Percentiles rank a stretch among this genome's conserved stretches.
These are phyloP conservation scores for Dromas ardeola DNA, from an alignment of 2,113 vertebrate genomes.

Conservation along the genomic window DNA sequence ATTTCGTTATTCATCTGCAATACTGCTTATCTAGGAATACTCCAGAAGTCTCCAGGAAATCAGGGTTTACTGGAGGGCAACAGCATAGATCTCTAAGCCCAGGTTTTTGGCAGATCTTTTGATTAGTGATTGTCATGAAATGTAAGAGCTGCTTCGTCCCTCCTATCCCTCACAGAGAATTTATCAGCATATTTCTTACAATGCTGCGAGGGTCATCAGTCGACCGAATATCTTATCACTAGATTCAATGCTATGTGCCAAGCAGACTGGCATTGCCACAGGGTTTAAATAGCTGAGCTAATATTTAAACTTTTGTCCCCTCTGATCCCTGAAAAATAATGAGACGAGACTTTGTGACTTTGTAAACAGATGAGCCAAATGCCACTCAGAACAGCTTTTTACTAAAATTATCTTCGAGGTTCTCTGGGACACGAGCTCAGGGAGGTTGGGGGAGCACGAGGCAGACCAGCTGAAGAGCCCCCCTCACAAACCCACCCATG, in stretches of 20 bases:
- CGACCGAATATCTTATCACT: background rate
- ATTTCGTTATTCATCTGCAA: background rate
- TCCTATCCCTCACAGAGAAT: background rate
- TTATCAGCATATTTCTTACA: constrained; percentile 19
- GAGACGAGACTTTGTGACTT: constrained; percentile 59
- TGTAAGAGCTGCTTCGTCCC: background rate
- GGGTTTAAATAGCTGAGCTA: constrained; percentile 61
- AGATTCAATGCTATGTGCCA: background rate
- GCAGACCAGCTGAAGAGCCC: background rate
- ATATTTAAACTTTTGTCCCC: constrained; percentile 66
- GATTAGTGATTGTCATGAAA: background rate
- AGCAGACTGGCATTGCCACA: constrained; percentile 10
- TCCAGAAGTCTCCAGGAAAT: background rate
- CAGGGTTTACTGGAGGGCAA: background rate
- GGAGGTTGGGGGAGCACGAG: background rate
- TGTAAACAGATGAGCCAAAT: constrained; percentile 3
- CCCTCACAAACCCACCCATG: accelerated
- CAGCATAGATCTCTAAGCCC: background rate
- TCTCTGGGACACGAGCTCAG: background rate
- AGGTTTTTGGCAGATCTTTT: background rate
- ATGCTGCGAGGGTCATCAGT: background rate
- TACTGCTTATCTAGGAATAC: background rate
- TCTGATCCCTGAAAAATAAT: constrained; percentile 44
- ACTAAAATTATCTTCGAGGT: background rate
- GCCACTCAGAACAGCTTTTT: background rate